A percentile compares a stretch with the other conserved stretches of the same genome.
Conservation (phyloP, 23 tunicate species). For the Phallusia fumigata region DNA sequence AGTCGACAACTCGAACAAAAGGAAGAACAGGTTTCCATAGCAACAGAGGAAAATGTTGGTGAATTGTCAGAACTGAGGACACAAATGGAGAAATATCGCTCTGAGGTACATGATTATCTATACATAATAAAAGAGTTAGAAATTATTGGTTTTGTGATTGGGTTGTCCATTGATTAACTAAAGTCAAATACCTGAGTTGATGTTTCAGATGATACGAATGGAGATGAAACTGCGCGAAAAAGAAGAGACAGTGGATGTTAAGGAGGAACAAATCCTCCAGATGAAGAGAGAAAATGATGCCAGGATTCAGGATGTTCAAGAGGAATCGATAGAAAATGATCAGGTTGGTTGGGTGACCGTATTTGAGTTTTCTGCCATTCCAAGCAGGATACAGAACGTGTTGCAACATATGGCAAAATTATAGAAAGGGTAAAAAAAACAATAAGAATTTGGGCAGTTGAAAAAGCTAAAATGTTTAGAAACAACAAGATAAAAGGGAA, state of each 20-base stretch:
- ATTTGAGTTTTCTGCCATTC: too few relatives aligned
- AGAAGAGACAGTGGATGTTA: constrained; percentile 65
- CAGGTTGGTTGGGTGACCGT: too few relatives aligned
- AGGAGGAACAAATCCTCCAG: constrained; percentile 77
- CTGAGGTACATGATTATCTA: background rate
- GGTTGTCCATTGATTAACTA: too few relatives aligned
- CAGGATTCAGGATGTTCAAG: constrained; percentile 39
- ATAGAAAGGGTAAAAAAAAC: too few relatives aligned
- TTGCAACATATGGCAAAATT: too few relatives aligned
- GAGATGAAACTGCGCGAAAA: constrained; percentile 38
- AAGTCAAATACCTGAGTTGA: too few relatives aligned
- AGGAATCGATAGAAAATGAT: constrained; percentile 45
- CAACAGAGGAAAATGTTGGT: constrained; percentile 35
- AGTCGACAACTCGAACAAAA: constrained; percentile 33
- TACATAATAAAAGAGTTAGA: too few relatives aligned
- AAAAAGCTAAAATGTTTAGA: too few relatives aligned
- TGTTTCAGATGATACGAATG: constrained; percentile 39
- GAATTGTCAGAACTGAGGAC: background rate
- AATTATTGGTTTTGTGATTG: too few relatives aligned
- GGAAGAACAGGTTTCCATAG: constrained; percentile 54
- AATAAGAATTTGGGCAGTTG: too few relatives aligned
- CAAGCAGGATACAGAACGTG: too few relatives aligned
- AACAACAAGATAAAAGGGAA: too few relatives aligned
- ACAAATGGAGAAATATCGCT: background rate
- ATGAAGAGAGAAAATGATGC: constrained; percentile 80